Evolutionary conservation across 2,888 invertebrate species (phyloP).

Genomic region (Petrophora chlorosata): DNA sequence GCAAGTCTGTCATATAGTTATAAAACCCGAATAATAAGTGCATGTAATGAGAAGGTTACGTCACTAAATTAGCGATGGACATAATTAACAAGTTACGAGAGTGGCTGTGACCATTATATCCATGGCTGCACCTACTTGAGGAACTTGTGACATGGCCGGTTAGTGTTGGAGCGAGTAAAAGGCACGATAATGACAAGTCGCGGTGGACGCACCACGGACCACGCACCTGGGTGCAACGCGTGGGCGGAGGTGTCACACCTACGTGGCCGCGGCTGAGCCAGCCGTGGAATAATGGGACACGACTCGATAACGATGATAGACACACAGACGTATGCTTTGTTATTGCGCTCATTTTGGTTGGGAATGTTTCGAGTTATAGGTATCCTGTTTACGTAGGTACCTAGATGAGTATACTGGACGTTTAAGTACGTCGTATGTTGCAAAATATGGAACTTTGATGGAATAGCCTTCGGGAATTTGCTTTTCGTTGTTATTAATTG

Average conservation of each 20-base stretch:
- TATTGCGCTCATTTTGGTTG: constrained; percentile 12
- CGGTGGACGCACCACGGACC: constrained; percentile 22
- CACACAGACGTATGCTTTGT: constrained; percentile 14
- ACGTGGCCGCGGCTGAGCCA: constrained; percentile 43
- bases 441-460: too few species aligned
- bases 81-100: not conserved
- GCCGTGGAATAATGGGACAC: constrained; percentile 52
- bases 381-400: too few species aligned
- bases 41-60: too few species aligned
- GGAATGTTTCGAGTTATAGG: constrained; percentile 13
- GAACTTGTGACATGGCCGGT: constrained; percentile 4
- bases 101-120: not conserved
- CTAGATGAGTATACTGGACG: too few species aligned
- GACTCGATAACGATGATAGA: constrained; percentile 40
- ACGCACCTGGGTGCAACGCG: constrained; percentile 72
- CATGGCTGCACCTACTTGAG: not conserved
- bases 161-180: constrained; percentile 25
- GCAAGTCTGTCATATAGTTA: too few species aligned
- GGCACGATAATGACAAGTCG: constrained; percentile 12
- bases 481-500: too few species aligned
- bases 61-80: not conserved
- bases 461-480: too few species aligned
- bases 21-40: too few species aligned
- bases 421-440: too few species aligned
- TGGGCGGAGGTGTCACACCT: constrained; percentile 66